Percentiles rank a stretch among this genome's conserved stretches.
Evolutionary conservation across 2,113 vertebrate genomes (phyloP).

Genomic region (Sarotherodon lohbergeri): DNA sequence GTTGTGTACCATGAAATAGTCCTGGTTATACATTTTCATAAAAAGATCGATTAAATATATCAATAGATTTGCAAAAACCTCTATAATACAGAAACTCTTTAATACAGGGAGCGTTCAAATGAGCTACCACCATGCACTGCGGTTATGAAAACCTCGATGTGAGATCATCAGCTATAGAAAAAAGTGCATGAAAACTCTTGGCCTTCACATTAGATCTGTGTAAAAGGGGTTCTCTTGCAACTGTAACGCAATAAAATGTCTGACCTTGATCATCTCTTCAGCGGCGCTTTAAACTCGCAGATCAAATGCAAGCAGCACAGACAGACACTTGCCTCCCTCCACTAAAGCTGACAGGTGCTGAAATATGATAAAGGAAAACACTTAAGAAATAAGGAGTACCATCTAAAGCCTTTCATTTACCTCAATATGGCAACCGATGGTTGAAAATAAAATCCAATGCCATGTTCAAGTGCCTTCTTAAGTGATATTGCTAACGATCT

Average conservation of each 20-base stretch:
- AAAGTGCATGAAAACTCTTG: constrained; percentile 13
- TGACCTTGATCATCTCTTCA: constrained; percentile 42
- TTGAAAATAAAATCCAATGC: background rate
- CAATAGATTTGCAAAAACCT: background rate
- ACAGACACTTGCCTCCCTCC: background rate
- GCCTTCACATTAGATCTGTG: background rate
- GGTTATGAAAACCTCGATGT: background rate
- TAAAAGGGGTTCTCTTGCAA: background rate
- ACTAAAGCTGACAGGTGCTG: constrained; percentile 19
- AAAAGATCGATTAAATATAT: background rate
- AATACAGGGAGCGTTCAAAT: background rate
- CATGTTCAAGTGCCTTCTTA: background rate
- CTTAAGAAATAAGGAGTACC: constrained; percentile 8
- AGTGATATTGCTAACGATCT: background rate
- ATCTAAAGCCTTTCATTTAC: background rate
- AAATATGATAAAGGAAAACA: constrained; percentile 30
- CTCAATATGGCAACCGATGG: background rate
- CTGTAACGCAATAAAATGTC: constrained; percentile 1
- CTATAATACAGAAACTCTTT: background rate
- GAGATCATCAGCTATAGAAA: background rate
- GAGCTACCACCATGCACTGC: background rate
- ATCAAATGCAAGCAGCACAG: constrained; percentile 18
- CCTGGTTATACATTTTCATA: background rate
- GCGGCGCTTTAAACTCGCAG: constrained; percentile 9
- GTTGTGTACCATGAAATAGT: background rate